These are phyloP conservation scores for Oreocharis arfaki DNA, from an alignment of 2,113 vertebrate genomes.

Conservation along the genomic window DNA sequence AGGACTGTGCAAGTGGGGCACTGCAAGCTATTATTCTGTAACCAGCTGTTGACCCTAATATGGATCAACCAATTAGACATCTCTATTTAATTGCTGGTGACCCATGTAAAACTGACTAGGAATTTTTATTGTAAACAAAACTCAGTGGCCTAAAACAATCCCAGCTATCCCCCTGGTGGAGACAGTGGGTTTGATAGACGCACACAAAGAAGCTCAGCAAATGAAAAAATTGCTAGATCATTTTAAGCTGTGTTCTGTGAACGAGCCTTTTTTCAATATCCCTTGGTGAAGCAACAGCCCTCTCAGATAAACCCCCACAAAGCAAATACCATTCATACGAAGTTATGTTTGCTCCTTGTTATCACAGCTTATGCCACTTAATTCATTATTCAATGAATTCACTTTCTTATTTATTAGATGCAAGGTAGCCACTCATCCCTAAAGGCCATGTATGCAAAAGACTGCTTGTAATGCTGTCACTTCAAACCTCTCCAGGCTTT, in stretches of 20 bases:
- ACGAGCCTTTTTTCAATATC: slow-evolving; percentile 73
- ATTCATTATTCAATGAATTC: slow-evolving; percentile 83
- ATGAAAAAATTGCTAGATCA: slow-evolving; percentile 65
- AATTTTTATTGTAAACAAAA: slow-evolving; percentile 78
- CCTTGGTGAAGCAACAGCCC: slow-evolving; percentile 69
- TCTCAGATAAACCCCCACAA: slow-evolving; percentile 79
- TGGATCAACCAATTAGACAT: slow-evolving; percentile 91
- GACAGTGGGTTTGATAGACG: slow-evolving; percentile 65
- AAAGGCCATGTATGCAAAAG: slow-evolving; percentile 83
- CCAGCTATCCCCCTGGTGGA: slow-evolving; percentile 66
- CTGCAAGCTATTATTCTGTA: slow-evolving; percentile 76
- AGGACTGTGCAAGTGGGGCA: slow-evolving; percentile 77
- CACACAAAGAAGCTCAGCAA: slow-evolving; percentile 71
- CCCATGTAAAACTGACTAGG: slow-evolving; percentile 74
- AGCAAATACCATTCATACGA: slow-evolving; percentile 81
- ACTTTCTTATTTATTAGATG: slow-evolving; percentile 85
- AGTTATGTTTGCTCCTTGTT: slow-evolving; percentile 83
- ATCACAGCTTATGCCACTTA: slow-evolving; percentile 81
- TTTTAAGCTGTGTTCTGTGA: slow-evolving; percentile 74
- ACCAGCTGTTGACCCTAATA: slow-evolving; percentile 93
- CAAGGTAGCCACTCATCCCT: slow-evolving; percentile 80
- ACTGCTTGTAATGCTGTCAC: slow-evolving; percentile 84
- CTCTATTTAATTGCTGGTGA: slow-evolving; percentile 90
- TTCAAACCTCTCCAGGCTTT: slow-evolving; percentile 79
- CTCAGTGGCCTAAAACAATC: slow-evolving; percentile 60